Conservation (phyloP, 2,888 invertebrate genomes). For the Phania funesta region DNA sequence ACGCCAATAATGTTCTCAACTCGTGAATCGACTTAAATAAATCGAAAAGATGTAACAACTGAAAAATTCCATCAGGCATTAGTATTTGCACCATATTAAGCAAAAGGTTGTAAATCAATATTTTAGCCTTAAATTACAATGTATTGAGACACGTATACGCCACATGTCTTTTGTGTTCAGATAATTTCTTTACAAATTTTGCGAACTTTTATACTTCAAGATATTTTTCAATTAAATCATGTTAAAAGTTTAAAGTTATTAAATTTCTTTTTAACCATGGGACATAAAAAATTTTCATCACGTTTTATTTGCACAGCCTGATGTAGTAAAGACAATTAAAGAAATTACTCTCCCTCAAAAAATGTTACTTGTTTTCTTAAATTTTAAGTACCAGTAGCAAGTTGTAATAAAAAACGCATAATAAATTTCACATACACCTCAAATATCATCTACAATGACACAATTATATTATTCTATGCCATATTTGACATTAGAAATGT, state of each 20-base stretch:
- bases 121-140: too few species aligned
- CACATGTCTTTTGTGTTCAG: too few species aligned
- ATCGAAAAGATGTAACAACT: too few species aligned
- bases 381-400: constrained; percentile 10
- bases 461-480: constrained; percentile 51
- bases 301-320: constrained; percentile 16
- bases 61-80: too few species aligned
- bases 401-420: background rate
- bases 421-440: constrained; percentile 46
- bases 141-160: too few species aligned
- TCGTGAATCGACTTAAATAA: too few species aligned
- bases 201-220: too few species aligned
- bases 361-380: constrained; percentile 10
- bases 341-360: constrained; percentile 27
- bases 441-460: constrained; percentile 62
- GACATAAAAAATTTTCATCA: background rate
- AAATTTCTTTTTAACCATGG: background rate
- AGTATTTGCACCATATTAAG: too few species aligned
- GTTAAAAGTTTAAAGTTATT: constrained; percentile 26
- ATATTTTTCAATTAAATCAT: constrained; percentile 38
- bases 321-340: constrained; percentile 24
- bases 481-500: constrained; percentile 51
- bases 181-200: too few species aligned
- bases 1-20: too few species aligned
- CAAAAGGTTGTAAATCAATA: too few species aligned